Conservation (phyloP, 2,797 vertebrate genomes). For the Propithecus deckenii region DNA sequence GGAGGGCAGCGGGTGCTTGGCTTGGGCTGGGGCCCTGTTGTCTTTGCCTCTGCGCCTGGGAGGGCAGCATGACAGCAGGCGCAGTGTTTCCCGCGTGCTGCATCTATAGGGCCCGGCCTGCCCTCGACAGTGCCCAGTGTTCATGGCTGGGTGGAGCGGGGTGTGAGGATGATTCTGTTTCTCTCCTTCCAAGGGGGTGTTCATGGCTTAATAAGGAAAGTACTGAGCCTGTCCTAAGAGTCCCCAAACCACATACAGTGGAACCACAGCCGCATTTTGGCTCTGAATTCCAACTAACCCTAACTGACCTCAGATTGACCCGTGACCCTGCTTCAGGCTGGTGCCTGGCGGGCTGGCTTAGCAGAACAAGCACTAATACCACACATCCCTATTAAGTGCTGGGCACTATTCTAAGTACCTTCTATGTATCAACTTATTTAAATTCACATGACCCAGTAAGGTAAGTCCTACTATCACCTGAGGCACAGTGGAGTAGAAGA, state of each 20-base stretch:
- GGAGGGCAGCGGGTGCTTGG: background rate
- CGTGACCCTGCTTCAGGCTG: background rate
- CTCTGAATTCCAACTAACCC: background rate
- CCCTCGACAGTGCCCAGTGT: background rate
- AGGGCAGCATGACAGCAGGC: background rate
- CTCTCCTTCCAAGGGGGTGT: background rate
- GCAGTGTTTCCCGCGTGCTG: background rate
- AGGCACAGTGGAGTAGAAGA: background rate
- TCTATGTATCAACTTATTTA: background rate
- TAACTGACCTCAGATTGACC: background rate
- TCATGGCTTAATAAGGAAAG: background rate
- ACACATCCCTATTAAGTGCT: background rate
- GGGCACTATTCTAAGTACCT: background rate
- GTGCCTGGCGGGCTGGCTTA: background rate
- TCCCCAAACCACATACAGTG: background rate
- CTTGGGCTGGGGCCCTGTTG: conserved; percentile 52
- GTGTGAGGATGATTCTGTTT: background rate
- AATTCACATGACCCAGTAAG: background rate
- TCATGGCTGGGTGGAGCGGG: rapidly evolving
- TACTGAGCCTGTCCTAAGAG: background rate
- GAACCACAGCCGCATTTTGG: background rate
- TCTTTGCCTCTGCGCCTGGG: conserved; percentile 63
- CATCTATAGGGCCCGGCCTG: background rate
- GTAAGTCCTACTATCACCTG: background rate
- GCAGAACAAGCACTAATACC: background rate